Evolutionary conservation across 1,140 invertebrate species (phyloP), one percentile per base, ranked within the genome.

Genomic region (Hestina assimilis): DNA sequence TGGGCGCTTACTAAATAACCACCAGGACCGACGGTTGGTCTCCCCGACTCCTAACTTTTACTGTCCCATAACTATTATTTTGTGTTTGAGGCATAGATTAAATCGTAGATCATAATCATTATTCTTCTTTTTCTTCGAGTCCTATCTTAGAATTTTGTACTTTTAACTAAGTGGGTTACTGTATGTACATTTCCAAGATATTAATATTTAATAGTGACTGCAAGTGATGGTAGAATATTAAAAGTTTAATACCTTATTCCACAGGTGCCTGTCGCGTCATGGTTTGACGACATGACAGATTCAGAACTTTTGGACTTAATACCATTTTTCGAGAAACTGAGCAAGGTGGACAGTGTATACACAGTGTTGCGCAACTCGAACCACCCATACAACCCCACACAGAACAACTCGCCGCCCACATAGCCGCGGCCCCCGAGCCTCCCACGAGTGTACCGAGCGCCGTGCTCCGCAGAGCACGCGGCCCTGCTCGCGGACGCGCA

Each of bases 221-320:
- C 26, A 28, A 4, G n/a, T 8, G 8, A 28, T 5, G n/a, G 1
- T 28, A 8, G 26, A 28, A 4, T 6, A 2, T 28, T 7, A 3
- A 3, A 38, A n/a, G 4, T 19, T 3, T 15, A 0, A 19, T 19
- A 15, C 19, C 56, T 19, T 19, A 35, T 60, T 59, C 80, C 89
- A 1, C 85, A 98, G 97, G 96, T 99, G 87, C 97, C 97, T 84
- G 96, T 98, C 53, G 95, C 95, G 80, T 98, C 96, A 54, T 99
- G 97, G 97, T 99, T 99, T 89, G 97, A 99, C 88, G 97, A 99
- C 86, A 96, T 97, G 92, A 95, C 94, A 71, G 97, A 99, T 88
- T 95, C 95, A 45, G 97, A 99, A 90, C 91, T 99, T 35, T 91
- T 97, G 65, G 97, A 99, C 89, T 90, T 99, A 70, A 97, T 99